These are phyloP conservation scores for Cololabis saira DNA, from an alignment of 2,113 vertebrate genomes.

Conservation along the genomic window DNA sequence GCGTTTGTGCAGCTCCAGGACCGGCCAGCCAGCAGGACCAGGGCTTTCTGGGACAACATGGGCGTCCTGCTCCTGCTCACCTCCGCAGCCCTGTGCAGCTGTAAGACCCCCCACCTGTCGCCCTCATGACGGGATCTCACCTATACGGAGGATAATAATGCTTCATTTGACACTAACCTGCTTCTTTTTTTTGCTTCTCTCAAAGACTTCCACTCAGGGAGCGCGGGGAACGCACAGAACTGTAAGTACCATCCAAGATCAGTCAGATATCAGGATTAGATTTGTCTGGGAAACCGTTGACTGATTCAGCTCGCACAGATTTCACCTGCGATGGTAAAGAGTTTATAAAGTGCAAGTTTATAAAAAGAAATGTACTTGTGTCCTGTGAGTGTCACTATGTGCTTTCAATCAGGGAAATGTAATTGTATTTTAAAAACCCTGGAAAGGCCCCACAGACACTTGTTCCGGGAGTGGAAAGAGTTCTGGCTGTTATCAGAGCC, in stretches of 20 bases:
- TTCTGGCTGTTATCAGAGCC: slow-evolving; percentile 41
- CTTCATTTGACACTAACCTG: slow-evolving; percentile 47
- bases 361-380: too few relatives aligned
- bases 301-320: not conserved
- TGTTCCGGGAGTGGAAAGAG: slow-evolving; percentile 28
- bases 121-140: not conserved
- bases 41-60: slow-evolving; percentile 64
- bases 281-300: too few relatives aligned
- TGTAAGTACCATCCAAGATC: slow-evolving; percentile 58
- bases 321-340: not conserved
- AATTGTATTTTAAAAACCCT: too few relatives aligned
- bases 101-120: slow-evolving; percentile 62
- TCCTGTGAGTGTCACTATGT: too few relatives aligned
- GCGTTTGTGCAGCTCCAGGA: slow-evolving; percentile 17
- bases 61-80: slow-evolving; percentile 50
- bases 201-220: slow-evolving; percentile 37
- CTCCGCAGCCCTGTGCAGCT: slow-evolving; percentile 61
- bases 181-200: slow-evolving; percentile 33
- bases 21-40: slow-evolving; percentile 14
- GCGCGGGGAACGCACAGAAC: slow-evolving; percentile 18
- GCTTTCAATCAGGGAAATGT: too few relatives aligned
- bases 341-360: too few relatives aligned
- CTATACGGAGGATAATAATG: not conserved
- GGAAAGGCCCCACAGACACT: not conserved
- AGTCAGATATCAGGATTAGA: not conserved